Percentiles rank a stretch among this genome's conserved stretches.
phyloP scores from a whole-genome alignment of 37 sponge, comb jelly and placozoan genomes.

The Chondrilla cf. caribensis region DNA sequence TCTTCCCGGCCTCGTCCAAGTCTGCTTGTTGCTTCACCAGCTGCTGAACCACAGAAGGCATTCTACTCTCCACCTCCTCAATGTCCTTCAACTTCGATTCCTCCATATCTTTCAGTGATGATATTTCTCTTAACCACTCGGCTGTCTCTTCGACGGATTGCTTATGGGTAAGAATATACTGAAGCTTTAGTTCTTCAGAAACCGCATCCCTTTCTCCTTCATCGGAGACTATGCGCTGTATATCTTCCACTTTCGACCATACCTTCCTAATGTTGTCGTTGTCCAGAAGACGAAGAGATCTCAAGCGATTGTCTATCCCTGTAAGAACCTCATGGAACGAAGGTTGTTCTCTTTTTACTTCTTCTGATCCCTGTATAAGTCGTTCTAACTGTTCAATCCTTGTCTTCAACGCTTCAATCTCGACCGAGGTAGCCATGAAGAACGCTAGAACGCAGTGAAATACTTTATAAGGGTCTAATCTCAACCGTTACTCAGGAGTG shows the following conservation, averaged over 20 bases:
- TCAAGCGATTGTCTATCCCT: neutral
- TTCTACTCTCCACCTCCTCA: neutral
- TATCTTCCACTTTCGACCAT: neutral
- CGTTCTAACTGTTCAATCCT: constrained; percentile 8
- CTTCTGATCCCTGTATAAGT: neutral
- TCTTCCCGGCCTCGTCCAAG: neutral
- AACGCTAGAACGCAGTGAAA: too few species aligned
- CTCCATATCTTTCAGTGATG: neutral
- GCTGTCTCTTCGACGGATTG: neutral
- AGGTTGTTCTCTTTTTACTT: neutral
- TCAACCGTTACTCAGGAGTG: neutral
- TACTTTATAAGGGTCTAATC: neutral
- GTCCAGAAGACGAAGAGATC: neutral
- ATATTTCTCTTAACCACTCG: neutral
- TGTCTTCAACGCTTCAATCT: neutral
- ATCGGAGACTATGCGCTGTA: neutral
- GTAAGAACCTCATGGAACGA: neutral
- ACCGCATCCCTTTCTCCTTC: neutral
- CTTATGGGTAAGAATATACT: neutral
- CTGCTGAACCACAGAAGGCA: constrained; percentile 2
- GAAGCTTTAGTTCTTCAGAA: neutral
- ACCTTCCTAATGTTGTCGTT: neutral
- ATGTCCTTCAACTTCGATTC: neutral
- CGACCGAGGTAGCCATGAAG: neutral
- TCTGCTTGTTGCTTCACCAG: neutral